Evolutionary conservation across 2,113 vertebrate genomes (phyloP).

Genomic region (Cnemophilus loriae): DNA sequence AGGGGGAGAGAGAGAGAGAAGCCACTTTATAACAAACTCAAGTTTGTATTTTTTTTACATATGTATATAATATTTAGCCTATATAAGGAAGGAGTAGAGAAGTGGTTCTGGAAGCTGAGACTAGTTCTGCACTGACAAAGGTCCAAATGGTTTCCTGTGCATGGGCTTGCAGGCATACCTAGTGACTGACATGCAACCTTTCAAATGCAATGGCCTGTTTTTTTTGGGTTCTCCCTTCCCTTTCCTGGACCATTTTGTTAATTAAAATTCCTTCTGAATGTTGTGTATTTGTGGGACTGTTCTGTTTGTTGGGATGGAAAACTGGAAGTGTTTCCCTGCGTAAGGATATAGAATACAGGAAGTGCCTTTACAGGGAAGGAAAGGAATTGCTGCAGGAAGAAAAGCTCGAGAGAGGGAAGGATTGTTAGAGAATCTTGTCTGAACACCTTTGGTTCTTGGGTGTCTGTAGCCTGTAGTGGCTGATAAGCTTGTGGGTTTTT

Average conservation of each 20-base stretch:
- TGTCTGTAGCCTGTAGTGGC: neutral
- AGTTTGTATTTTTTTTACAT: conserved; percentile 42
- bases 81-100: neutral
- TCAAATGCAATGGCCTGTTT: conserved; percentile 9
- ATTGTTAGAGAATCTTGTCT: neutral
- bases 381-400: neutral
- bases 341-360: neutral
- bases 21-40: conserved; percentile 43
- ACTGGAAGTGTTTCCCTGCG: neutral
- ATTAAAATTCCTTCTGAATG: conserved; percentile 79
- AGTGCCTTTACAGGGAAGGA: conserved; percentile 8
- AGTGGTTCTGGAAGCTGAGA: conserved; percentile 22
- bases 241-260: conserved; percentile 70
- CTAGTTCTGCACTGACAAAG: conserved; percentile 51
- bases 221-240: conserved; percentile 22
- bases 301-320: conserved; percentile 43
- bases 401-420: neutral
- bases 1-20: conserved; percentile 47
- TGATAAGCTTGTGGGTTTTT: neutral
- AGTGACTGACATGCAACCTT: conserved; percentile 42
- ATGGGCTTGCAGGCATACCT: conserved; percentile 49
- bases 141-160: conserved; percentile 47
- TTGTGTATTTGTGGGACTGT: conserved; percentile 65
- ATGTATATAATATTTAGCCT: conserved; percentile 27
- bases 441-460: neutral